Base-by-base conservation (phyloP, 2,888 invertebrate species). In the Troides helena region DNA sequence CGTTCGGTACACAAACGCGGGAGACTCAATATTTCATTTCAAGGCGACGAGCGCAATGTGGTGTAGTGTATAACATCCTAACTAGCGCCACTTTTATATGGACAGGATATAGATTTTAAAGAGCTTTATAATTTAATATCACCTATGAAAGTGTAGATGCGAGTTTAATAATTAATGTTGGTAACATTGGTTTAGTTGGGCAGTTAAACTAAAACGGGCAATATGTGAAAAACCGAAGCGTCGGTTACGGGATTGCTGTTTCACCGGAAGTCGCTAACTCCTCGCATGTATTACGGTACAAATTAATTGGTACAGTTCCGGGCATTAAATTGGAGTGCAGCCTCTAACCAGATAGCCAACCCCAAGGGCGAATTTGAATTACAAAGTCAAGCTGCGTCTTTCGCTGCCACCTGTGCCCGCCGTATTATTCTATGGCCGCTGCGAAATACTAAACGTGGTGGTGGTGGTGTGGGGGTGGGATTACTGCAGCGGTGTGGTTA, bases 301-400 rank as follows among this genome's bases (percentile, higher is more conserved):
- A 57, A 56, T 57, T 61, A 58, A 53, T 53, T 53, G 17, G 58
- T 58, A 18, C 18, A 39, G 23, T 57, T 64, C 4, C n/a, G 30
- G 36, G 12, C 7, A 25, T 67, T 53, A 46, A 64, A 63, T 50
- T 14, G 50, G 50, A 65, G 25, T 30, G 17, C 2, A 30, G n/a
- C 25, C 61, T 43, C 43, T 23, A 57, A 53, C 53, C 46, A 25
- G 77, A 73, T 75, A 74, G 76, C 79, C 68, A 76, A 72, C 75
- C 39, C 74, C 77, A 73, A 74, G 72, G 77, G 70, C 74, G 81
- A 80, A 87, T 88, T 88, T 87, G 87, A 87, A 87, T 87, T 85
- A 85, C 87, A 88, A 88, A 88, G 85, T 86, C 80, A 76, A 79
- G 83, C 78, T 77, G 75, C 77, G 78, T 80, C 82, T 82, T 82